These are phyloP conservation scores for Hedychridium roseum DNA, from an alignment of 2,888 invertebrate species.

Conservation along the genomic window DNA sequence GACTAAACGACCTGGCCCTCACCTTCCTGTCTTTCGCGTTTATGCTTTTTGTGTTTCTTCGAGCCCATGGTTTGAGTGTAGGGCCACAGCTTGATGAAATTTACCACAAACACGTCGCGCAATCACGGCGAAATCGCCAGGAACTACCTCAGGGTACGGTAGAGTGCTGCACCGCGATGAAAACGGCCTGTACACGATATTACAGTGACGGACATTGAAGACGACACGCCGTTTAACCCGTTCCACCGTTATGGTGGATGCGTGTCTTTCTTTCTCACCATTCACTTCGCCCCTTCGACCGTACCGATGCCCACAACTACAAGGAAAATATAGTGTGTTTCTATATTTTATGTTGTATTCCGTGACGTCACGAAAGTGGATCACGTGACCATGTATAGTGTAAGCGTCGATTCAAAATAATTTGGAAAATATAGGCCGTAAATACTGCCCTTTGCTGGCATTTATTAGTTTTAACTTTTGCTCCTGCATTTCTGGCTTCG, in stretches of 20 bases:
- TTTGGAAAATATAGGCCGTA: no score
- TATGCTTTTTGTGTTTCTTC: constrained; percentile 62
- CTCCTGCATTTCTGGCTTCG: no score
- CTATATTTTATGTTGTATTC: no score
- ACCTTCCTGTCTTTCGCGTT: constrained; percentile 61
- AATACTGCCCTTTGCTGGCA: no score
- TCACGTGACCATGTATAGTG: no score
- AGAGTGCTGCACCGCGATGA: constrained; percentile 25
- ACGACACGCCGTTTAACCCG: constrained; percentile 24
- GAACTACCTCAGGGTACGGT: constrained; percentile 21
- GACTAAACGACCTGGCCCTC: constrained; percentile 32
- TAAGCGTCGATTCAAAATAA: no score
- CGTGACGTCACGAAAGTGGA: no score
- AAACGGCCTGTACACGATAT: no score
- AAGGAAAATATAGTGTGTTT: no score
- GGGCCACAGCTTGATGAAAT: constrained; percentile 38
- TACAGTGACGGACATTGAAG: constrained; percentile 40
- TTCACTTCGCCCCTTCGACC: neutral
- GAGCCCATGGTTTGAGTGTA: constrained; percentile 54
- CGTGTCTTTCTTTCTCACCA: constrained; percentile 9
- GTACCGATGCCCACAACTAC: no score
- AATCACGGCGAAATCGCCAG: constrained; percentile 18
- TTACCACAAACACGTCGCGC: no score
- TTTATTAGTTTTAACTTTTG: no score
- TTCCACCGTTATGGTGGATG: constrained; percentile 26